Base-by-base conservation (phyloP, 2,113 vertebrate genomes). In the Lipophrys pholis region DNA sequence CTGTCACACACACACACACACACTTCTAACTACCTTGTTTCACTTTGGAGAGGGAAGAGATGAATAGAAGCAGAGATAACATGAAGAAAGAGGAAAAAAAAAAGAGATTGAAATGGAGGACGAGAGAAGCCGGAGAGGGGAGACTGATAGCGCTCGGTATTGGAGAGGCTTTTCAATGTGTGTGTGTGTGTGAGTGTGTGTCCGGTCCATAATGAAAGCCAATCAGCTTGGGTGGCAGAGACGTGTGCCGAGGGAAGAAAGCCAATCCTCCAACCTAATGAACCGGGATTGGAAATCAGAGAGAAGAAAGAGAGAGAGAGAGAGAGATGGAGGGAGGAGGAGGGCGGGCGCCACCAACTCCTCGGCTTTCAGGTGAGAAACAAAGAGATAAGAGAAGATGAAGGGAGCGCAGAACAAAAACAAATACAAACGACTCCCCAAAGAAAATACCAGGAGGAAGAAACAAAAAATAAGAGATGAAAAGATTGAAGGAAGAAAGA, bases 271-370 rank as follows among this genome's bases (percentile, higher is more conserved):
- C 73, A 65, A 81, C 70, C 78, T 91, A 91, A 92, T 91, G 88
- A 90, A 91, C 52, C 54, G n/a, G 85, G 73, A 91, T 87, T 90
- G 86, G 88, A 92, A 87, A 90, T 85, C 80, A 80, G 74, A 85
- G 76, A 65, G 77, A 63, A 73, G 43, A 45, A 64, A 64, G 48
- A 57, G 42, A 68, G 6, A 7, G 69, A 80, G 1, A 1, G 77
- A 77, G 55, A 12, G 58, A 73, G 67, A 76, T 63, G 9, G 0
- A 66, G 67, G 66, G 72, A 0, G 77, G 79, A 58, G 10, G 58
- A 73, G 67, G 73, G 67, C 11, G 0, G 63, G 67, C 65, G 72
- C 52, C 48, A 82, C 78, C 75, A 80, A 73, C 45, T 73, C 56
- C 17, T 57, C 42, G 7, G 49, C 68, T 74, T 38, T 48, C 6